Evolutionary conservation across 2,797 vertebrate genomes (phyloP), one percentile per base, ranked within the genome.

Genomic region (Avahi laniger): DNA sequence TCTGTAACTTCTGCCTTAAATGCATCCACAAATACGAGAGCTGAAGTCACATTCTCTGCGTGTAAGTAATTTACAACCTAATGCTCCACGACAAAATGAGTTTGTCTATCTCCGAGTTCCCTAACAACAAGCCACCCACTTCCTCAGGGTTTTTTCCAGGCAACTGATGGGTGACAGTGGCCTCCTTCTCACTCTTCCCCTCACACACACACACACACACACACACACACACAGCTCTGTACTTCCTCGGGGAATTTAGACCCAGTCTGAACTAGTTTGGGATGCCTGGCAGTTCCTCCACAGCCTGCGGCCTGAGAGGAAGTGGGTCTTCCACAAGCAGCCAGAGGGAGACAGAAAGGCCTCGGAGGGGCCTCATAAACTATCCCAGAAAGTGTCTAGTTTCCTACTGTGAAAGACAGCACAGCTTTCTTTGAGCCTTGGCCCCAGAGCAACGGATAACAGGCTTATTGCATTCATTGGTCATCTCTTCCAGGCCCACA

Each of bases 231-330:
- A 43, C 18, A 22, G 2, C 1, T 33, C 79, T 90, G 24, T 50
- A 97, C 95, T 98, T 98, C 97, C 96, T 97, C 96, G 97, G 97
- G 97, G 89, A 97, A 95, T 98, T 97, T 97, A 97, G 96, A 89
- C 86, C 86, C 89, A 67, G 91, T 95, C 87, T 96, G 75, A 97
- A 96, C 97, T 84, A 88, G 96, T 88, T 91, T 33, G 28, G 30
- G 79, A 78, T 43, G 43, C 87, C 83, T 82, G 95, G 89, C 96
- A 84, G 94, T 95, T 95, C 85, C 96, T 97, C 73, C 67, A 14
- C 33, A 43, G 83, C 59, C 91, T 22, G 54, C 1, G 8, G 92
- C 94, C 76, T 73, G 61, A 67, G 85, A 96, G 95, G 91, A 96
- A 95, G 80, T 94, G 84, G 79, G 72, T 76, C 76, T 90, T 80